These are phyloP conservation scores for Ameiurus melas DNA, from an alignment of 2,113 vertebrate genomes.

Conservation along the genomic window DNA sequence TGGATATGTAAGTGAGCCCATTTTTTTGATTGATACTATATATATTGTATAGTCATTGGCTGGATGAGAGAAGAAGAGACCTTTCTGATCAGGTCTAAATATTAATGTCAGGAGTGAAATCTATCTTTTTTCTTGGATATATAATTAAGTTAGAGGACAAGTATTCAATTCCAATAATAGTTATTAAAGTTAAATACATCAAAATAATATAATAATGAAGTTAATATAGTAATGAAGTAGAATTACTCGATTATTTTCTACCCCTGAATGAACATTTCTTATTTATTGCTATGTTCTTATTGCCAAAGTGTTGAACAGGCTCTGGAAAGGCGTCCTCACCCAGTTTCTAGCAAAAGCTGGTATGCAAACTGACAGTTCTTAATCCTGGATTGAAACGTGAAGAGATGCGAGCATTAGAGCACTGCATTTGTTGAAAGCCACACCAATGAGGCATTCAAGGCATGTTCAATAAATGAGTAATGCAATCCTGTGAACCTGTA, in stretches of 20 bases:
- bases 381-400: not conserved
- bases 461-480: conserved; percentile 13
- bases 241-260: not conserved
- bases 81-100: not conserved
- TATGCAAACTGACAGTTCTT: not conserved
- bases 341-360: not conserved
- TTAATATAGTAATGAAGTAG: not conserved
- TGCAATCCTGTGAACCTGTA: not conserved
- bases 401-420: not conserved
- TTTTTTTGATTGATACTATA: not conserved
- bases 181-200: not conserved
- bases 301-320: not conserved
- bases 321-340: not conserved
- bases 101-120: not conserved
- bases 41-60: not conserved
- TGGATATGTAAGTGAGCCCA: not conserved
- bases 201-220: not conserved
- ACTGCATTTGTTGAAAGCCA: not conserved
- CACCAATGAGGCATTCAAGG: not conserved
- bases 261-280: not conserved
- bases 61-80: not conserved
- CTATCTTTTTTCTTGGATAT: not conserved
- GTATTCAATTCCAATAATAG: not conserved
- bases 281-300: not conserved
- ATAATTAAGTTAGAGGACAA: not conserved